Base-by-base conservation (phyloP, 2,113 vertebrate genomes). In the Sprattus sprattus region DNA sequence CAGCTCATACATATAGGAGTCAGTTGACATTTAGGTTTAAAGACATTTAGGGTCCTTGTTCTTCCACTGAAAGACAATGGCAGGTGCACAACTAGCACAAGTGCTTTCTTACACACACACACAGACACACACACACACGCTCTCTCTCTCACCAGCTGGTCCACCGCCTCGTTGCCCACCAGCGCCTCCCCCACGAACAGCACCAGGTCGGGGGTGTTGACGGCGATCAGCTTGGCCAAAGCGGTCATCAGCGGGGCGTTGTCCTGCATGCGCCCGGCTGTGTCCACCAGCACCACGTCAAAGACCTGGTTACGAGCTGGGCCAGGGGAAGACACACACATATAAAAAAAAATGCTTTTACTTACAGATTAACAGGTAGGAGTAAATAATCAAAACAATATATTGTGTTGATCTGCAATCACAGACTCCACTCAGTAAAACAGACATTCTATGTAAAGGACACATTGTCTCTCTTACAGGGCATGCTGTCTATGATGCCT, bases 211-310 rank as follows among this genome's bases (percentile, higher is more conserved):
- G 98, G 98, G 89, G 96, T 94, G 3, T 99, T 99, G 92, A 99
- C 97, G 0, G 97, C 96, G 0, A 99, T 99, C 81, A 99, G 97
- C 88, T 99, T 99, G 75, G 98, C 97, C 93, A 99, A 91, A 0
- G 98, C 98, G 0, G 96, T 98, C 98, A 99, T 99, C 87, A 99
- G 90, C 3, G 98, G 98, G 6, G 96, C 96, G 0, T 99, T 99
- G 95, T 99, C 98, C 93, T 99, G 98, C 98, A 99, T 99, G 82
- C 98, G 97, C 83, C 98, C 98, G 0, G 98, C 98, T 0, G 98
- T 99, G 94, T 99, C 98, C 94, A 99, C 98, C 95, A 99, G 93
- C 82, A 99, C 98, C 93, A 99, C 98, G 0, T 99, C 97, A 32
- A 99, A 98, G 20, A 92, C 94, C 93, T 99, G 98, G 92, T 98